Evolutionary conservation across 1,140 invertebrate genomes (phyloP), one percentile per base, ranked within the genome.

Genomic region (Hormaphis cornu): DNA sequence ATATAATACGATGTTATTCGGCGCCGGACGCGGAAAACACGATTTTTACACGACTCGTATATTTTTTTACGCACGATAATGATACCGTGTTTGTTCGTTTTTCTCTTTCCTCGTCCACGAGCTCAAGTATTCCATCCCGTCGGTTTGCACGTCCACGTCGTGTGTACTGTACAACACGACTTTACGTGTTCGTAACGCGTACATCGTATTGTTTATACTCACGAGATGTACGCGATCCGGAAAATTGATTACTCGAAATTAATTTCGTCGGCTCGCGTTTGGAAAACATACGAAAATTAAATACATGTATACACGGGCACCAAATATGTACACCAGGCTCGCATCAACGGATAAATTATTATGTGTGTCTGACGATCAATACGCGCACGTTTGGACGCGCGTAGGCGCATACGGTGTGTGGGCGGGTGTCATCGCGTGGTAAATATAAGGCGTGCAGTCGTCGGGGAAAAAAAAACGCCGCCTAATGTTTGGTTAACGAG

Each of bases 401-500:
- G 18, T 22, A 50, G 14, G 16, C 20, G 22, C 20, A 24, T 22
- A 50, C 20, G 5, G 12, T 50, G 26, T 61, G n/a, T n/a, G n/a
- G 40, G 24, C 28, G 24, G 1, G 20, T 30, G 26, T 44, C 26
- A 8, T 28, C 40, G 3, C 40, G 40, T 30, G 24, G 40, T 9
- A 10, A 18, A 16, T 18, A n/a, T n/a, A n/a, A 22, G 37, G 12
- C 30, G 54, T 16, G 54, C 30, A 37, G n/a, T 20, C 16, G 8
- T n/a, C 33, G 26, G 42, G 58, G 58, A 40, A 61, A 40, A 40
- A 26, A 61, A 35, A 40, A 48, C 30, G 50, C 28, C 42, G 44
- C 61, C 28, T 66, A 66, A 66, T 66, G 61, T 66, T 66, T 66
- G 61, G 61, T 66, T 66, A 66, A 66, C 61, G 61, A 66, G 44